Evolutionary conservation across 2,113 vertebrate genomes (phyloP), one percentile per base, ranked within the genome.

Genomic region (Ellobius talpinus): DNA sequence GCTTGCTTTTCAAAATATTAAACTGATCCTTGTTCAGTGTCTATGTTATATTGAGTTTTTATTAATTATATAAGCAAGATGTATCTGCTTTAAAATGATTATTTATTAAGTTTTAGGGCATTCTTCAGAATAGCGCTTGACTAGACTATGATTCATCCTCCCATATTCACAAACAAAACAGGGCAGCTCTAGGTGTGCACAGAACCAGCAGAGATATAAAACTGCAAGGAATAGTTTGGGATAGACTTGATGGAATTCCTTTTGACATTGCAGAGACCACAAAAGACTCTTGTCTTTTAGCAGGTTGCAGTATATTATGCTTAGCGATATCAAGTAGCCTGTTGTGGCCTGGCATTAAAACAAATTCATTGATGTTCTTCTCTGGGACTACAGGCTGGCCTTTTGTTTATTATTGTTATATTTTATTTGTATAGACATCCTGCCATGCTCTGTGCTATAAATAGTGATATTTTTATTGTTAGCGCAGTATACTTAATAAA

Each of bases 401-500:
- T 96, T 97, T 96, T 96, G 82, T 95, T 96, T 96, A 97, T 96
- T 97, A 94, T 96, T 92, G 39, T 66, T 89, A 29, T 72, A 63
- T 33, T 82, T 94, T 97, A 77, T 97, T 97, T 88, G 94, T 97
- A 97, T 96, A 95, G 98, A 91, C 96, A 98, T 95, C 96, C 96
- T 2, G 0, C 63, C 90, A 85, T 88, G 95, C 77, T 95, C 50
- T 19, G 26, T 94, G 79, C 93, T 96, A 95, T 96, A 97, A 95
- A 97, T 97, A 97, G 90, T 96, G 96, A 96, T 96, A 93, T 95
- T 96, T 97, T 96, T 97, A 97, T 97, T 96, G 95, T 97, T 96
- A 95, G 87, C 89, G 65, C 63, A 13, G 0, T 77, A 86, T 95
- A 94, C 94, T 98, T 98, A 98, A 98, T 98, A 98, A 97, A 97